A percentile compares a stretch with the other conserved stretches of the same genome.
These are phyloP conservation scores for Centropus unirufus DNA, from an alignment of 2,113 vertebrate species.

Conservation along the genomic window DNA sequence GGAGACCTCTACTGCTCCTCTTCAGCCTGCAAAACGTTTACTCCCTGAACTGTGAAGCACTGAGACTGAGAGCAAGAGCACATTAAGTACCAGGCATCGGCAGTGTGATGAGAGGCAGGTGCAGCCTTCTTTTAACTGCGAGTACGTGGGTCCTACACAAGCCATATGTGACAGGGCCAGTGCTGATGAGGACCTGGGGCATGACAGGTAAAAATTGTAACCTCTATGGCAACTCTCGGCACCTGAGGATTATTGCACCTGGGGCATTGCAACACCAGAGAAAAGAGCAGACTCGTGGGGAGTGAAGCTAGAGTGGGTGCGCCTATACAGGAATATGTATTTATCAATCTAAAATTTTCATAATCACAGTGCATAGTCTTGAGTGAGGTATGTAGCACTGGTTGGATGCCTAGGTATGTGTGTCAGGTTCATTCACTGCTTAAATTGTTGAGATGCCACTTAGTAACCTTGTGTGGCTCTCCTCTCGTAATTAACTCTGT, in stretches of 20 bases:
- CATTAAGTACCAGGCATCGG: fast-evolving
- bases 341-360: neutral
- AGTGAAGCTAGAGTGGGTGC: neutral
- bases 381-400: neutral
- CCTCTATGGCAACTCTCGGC: neutral
- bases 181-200: neutral
- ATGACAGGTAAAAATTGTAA: neutral
- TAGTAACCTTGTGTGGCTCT: neutral
- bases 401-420: neutral
- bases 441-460: neutral
- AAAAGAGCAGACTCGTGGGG: neutral
- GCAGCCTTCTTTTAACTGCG: neutral
- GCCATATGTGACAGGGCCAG: fast-evolving
- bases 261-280: fast-evolving
- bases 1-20: neutral
- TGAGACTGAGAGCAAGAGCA: neutral
- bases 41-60: neutral
- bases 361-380: neutral
- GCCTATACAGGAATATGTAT: neutral
- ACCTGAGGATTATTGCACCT: neutral
- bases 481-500: neutral
- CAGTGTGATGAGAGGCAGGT: neutral
- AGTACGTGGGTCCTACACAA: neutral
- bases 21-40: neutral
- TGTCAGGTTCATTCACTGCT: neutral